Evolutionary conservation across 2,113 vertebrate species (phyloP).

Genomic region (Takifugu flavidus): DNA sequence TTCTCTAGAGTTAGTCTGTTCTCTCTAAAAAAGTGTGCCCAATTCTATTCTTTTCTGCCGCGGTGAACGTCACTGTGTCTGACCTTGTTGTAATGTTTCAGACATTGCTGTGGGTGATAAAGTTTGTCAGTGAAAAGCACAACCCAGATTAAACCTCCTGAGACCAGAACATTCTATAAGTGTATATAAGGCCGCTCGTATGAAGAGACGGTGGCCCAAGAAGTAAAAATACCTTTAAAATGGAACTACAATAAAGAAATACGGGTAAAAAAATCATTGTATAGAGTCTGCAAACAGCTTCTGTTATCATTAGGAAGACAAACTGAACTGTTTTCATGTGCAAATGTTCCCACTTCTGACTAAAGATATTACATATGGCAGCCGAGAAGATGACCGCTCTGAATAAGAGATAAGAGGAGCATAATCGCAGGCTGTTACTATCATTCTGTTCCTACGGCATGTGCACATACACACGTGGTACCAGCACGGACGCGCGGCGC

Average conservation of each 20-base stretch:
- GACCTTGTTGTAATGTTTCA: conserved; percentile 38
- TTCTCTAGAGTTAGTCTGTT: not conserved
- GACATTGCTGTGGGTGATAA: conserved; percentile 5
- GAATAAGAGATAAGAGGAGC: conserved; percentile 33
- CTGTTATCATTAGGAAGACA: not conserved
- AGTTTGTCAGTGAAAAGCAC: not conserved
- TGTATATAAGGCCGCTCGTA: too few species aligned
- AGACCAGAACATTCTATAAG: too few species aligned
- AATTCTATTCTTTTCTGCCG: not conserved
- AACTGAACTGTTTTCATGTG: conserved; percentile 15
- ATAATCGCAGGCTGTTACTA: conserved; percentile 43
- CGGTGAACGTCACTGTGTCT: conserved; percentile 3
- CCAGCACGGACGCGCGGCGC: not conserved
- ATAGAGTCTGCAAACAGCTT: not conserved
- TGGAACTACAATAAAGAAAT: too few species aligned
- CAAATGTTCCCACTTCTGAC: conserved; percentile 3
- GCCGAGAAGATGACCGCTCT: conserved; percentile 23
- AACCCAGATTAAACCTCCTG: too few species aligned
- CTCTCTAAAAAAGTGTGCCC: not conserved
- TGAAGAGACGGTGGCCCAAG: too few species aligned
- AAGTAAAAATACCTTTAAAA: too few species aligned
- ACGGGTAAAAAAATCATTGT: too few species aligned
- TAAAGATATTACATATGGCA: not conserved
- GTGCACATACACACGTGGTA: conserved; percentile 8
- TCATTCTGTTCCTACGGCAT: conserved; percentile 8